Evolutionary conservation across 2,888 invertebrate genomes (phyloP).

Genomic region (Dichetophora obliterata): DNA sequence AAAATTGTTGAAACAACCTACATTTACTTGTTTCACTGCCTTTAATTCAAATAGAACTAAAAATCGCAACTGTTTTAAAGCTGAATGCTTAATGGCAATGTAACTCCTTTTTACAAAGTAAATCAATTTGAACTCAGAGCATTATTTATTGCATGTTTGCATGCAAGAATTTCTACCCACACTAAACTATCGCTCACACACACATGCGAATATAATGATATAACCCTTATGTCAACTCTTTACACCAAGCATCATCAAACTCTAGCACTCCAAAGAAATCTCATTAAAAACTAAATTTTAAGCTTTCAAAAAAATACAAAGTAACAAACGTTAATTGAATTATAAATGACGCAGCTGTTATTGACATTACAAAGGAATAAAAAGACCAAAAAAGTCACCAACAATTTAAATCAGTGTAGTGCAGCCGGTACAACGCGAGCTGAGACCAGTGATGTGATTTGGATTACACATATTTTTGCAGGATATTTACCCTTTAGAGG

Average conservation of each 20-base stretch:
- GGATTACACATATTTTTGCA: too few species aligned
- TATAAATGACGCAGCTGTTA: slow-evolving; percentile 16
- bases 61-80: too few species aligned
- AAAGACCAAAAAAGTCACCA: background rate
- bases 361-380: background rate
- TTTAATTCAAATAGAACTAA: too few species aligned
- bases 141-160: background rate
- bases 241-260: background rate
- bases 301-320: background rate
- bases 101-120: background rate
- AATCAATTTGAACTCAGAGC: too few species aligned
- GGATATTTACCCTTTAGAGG: too few species aligned
- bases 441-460: too few species aligned
- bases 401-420: too few species aligned
- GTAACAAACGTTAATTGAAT: slow-evolving; percentile 22
- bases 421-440: too few species aligned
- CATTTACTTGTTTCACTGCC: too few species aligned
- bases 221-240: background rate
- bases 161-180: background rate
- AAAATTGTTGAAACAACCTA: too few species aligned
- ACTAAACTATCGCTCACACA: background rate
- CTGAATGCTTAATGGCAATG: background rate
- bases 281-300: background rate
- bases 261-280: background rate
- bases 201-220: background rate